These are phyloP conservation scores for Neopelma chrysocephalum DNA, from an alignment of 2,797 vertebrate species.

Conservation along the genomic window DNA sequence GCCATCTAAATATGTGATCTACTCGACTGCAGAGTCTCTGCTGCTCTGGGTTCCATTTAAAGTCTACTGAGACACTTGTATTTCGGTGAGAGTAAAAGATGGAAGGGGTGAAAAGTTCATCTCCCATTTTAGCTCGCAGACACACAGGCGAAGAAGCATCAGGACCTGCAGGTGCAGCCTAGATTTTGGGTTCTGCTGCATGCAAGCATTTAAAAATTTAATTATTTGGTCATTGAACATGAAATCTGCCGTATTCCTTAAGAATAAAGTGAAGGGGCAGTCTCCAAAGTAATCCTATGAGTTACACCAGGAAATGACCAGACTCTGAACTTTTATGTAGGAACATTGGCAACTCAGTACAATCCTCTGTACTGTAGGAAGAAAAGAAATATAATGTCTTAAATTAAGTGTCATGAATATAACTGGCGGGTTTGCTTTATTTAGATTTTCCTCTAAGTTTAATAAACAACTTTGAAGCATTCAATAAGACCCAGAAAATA, in stretches of 20 bases:
- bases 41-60: conserved; percentile 44
- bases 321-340: not conserved
- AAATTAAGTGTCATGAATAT: not conserved
- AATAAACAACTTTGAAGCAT: not conserved
- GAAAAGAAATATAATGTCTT: not conserved
- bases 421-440: not conserved
- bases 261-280: not conserved
- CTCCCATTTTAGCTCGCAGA: not conserved
- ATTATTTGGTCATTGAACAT: not conserved
- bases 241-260: not conserved
- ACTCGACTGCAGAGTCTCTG: not conserved
- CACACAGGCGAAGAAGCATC: not conserved
- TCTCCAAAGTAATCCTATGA: not conserved
- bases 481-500: not conserved
- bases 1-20: not conserved
- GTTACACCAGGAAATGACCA: not conserved
- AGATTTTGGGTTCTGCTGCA: conserved; percentile 4
- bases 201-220: conserved; percentile 17
- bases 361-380: not conserved
- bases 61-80: conserved; percentile 35
- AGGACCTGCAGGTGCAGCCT: conserved; percentile 31
- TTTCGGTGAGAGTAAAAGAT: not conserved
- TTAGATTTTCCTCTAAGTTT: not conserved
- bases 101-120: conserved; percentile 45
- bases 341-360: not conserved